Evolutionary conservation across 2,888 invertebrate species (phyloP), one percentile per base, ranked within the genome.

Genomic region (Oscheius sp.): DNA sequence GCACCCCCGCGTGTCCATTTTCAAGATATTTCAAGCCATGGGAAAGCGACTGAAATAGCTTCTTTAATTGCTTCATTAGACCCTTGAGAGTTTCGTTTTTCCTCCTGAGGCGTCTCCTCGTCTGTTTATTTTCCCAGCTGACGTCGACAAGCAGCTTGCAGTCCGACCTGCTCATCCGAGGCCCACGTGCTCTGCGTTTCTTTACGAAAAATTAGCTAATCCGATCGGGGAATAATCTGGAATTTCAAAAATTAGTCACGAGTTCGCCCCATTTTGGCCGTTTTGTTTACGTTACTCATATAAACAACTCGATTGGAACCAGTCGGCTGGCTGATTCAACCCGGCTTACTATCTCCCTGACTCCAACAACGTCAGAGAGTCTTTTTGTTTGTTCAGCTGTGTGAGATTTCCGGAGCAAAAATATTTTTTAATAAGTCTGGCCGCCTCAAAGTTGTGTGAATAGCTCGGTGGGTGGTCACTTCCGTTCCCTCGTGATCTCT

Each of bases 401-500:
- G n/a, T n/a, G n/a, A n/a, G n/a, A n/a, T n/a, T n/a, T n/a, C n/a
- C 5, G 42, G 42, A 12, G 17, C 42, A 12, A 12, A n/a, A n/a
- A 17, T 17, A 17, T 42, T 17, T n/a, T 42, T 42, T 42, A 15
- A 17, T 17, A 42, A 42, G n/a, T n/a, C 42, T 42, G 42, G 42
- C 42, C 42, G 17, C n/a, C n/a, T n/a, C n/a, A 42, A 42, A n/a
- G 17, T 17, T 17, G 42, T 17, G 15, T 15, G 42, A 42, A n/a
- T 42, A n/a, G 42, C 17, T 15, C 6, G 8, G 37, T 34, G 37
- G 8, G 52, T 27, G 52, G 52, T 52, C 52, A 25, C 52, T 52
- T 52, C 27, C 52, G 52, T 27, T 52, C 52, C 52, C 52, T 25
- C 52, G 52, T 52, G 52, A 52, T 52, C 52, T 27, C 27, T 29